These are phyloP conservation scores for Columba guinea DNA, from an alignment of 2,797 vertebrate genomes.

Conservation along the genomic window DNA sequence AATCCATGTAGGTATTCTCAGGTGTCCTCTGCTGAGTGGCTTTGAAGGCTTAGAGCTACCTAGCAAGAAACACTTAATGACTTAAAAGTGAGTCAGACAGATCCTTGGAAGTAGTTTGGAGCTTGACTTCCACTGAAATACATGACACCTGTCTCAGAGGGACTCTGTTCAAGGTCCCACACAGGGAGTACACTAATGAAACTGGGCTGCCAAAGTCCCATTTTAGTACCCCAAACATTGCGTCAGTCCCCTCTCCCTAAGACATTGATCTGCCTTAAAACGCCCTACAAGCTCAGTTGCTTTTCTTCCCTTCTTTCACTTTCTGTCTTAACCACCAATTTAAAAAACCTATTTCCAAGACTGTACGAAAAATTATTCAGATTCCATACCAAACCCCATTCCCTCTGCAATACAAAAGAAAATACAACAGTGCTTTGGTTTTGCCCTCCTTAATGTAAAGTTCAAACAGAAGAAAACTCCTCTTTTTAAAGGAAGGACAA, in stretches of 20 bases:
- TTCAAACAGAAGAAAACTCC: not conserved
- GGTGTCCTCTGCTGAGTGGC: not conserved
- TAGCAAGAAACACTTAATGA: not conserved
- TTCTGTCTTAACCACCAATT: not conserved
- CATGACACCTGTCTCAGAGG: rapidly evolving
- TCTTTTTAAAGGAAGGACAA: not conserved
- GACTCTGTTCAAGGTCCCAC: not conserved
- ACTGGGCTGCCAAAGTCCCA: not conserved
- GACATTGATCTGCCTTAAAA: not conserved
- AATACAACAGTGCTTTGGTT: not conserved
- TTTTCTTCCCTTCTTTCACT: not conserved
- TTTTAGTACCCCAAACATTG: not conserved
- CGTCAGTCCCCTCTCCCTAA: not conserved
- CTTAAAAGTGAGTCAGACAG: not conserved
- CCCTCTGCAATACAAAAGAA: not conserved
- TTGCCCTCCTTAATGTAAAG: not conserved
- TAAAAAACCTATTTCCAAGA: not conserved
- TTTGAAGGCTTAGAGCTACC: not conserved
- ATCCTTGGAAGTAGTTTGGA: not conserved
- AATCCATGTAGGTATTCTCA: not conserved
- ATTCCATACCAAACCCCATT: not conserved
- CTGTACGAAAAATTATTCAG: not conserved
- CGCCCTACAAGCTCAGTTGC: not conserved
- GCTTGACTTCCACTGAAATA: not conserved
- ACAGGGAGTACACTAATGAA: not conserved